Conservation (phyloP, 2,888 invertebrate genomes). For the Rhingia rostrata region DNA sequence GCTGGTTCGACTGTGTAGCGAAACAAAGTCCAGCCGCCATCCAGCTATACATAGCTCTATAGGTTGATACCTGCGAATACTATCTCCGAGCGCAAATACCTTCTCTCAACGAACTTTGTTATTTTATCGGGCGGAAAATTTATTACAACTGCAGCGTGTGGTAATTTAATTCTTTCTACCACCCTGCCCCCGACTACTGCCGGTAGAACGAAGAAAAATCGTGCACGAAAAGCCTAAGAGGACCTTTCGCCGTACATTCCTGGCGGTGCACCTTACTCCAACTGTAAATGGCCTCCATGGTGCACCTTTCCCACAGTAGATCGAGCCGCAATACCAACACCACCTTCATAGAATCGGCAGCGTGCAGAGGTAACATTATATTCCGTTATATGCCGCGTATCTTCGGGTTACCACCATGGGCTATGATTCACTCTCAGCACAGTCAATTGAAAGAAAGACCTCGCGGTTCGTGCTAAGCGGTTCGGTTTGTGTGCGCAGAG, state of each 20-base stretch:
- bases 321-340: not conserved
- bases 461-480: conserved; percentile 28
- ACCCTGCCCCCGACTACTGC: not conserved
- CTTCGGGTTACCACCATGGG: conserved; percentile 48
- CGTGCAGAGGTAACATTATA: conserved; percentile 52
- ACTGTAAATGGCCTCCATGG: conserved; percentile 67
- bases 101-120: conserved; percentile 51
- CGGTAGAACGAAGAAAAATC: conserved; percentile 34
- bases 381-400: conserved; percentile 64
- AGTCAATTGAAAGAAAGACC: conserved; percentile 45
- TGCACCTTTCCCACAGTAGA: conserved; percentile 65
- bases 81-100: conserved; percentile 29
- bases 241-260: conserved; percentile 70
- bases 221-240: conserved; percentile 67
- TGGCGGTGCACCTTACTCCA: conserved; percentile 65
- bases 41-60: not conserved
- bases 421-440: conserved; percentile 58
- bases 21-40: conserved; percentile 25
- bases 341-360: conserved; percentile 7
- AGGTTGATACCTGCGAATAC: conserved; percentile 23
- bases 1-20: conserved; percentile 18
- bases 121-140: conserved; percentile 71
- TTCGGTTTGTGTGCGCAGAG: conserved; percentile 21
- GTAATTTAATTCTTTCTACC: conserved; percentile 15
- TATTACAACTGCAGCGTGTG: conserved; percentile 69